These are phyloP conservation scores for Stegodyphus dumicola DNA, from an alignment of 1,140 invertebrate species.

Conservation along the genomic window DNA sequence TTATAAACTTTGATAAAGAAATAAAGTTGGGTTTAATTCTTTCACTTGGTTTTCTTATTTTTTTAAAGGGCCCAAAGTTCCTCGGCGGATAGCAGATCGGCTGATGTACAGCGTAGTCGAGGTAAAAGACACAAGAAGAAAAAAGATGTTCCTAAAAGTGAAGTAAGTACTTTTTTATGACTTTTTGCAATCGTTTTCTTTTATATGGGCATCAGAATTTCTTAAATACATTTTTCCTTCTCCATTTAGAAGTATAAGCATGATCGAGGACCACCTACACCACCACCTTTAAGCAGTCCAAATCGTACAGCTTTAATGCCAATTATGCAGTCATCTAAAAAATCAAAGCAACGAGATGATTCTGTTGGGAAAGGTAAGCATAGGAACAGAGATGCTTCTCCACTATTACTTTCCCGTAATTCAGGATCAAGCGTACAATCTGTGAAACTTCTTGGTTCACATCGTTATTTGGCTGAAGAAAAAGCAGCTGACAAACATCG, in stretches of 20 bases:
- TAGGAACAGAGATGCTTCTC: conserved; percentile 18
- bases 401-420: neutral
- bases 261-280: conserved; percentile 18
- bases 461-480: conserved; percentile 28
- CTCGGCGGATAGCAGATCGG: conserved; percentile 37
- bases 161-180: conserved; percentile 8
- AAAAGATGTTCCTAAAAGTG: conserved; percentile 37
- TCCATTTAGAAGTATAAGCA: conserved; percentile 34
- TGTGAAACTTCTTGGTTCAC: conserved; percentile 8
- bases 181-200: neutral
- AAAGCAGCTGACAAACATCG: conserved; percentile 4
- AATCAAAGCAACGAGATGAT: conserved; percentile 34
- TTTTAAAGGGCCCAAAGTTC: conserved; percentile 40
- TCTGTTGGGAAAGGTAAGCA: conserved; percentile 1
- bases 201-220: neutral
- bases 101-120: conserved; percentile 21
- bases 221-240: neutral
- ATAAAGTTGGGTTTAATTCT: neutral
- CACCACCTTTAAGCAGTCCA: conserved; percentile 51
- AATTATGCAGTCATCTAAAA: conserved; percentile 5
- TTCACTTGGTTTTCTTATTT: neutral
- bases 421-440: neutral
- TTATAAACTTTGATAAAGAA: too few species aligned
- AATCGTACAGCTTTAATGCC: conserved; percentile 38
- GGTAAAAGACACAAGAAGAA: conserved; percentile 50